Conservation (phyloP, 2,888 invertebrate species). For the Lycophotia porphyrea region DNA sequence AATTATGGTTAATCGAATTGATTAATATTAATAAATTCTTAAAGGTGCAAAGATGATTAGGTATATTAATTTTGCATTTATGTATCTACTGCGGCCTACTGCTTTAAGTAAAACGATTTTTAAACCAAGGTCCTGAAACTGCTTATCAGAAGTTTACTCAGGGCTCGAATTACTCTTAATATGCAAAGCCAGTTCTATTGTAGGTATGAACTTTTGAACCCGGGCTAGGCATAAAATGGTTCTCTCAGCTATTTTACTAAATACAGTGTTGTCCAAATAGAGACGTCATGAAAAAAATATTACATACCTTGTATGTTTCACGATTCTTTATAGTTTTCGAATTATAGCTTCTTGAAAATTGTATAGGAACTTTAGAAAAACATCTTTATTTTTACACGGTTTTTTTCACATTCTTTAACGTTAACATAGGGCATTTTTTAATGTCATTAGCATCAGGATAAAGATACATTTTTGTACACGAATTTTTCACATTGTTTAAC, state of each 20-base stretch:
- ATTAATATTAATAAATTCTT: constrained; percentile 4
- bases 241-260: neutral
- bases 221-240: neutral
- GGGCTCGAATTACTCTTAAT: neutral
- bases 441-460: too few relatives aligned
- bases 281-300: neutral
- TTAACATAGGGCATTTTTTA: too few relatives aligned
- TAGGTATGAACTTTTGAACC: neutral
- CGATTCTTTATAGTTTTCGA: neutral
- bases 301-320: neutral
- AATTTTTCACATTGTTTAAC: neutral
- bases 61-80: neutral
- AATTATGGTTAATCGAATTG: constrained; percentile 6
- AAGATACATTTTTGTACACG: too few relatives aligned
- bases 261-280: neutral
- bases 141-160: neutral
- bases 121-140: neutral
- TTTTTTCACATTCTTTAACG: too few relatives aligned
- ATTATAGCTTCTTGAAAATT: neutral
- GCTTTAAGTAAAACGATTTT: neutral
- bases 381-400: too few relatives aligned
- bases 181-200: neutral
- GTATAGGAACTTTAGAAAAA: too few relatives aligned
- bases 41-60: neutral
- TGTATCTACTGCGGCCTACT: neutral